Evolutionary conservation across 2,888 invertebrate species (phyloP).

Genomic region (Drosophila leonis): DNA sequence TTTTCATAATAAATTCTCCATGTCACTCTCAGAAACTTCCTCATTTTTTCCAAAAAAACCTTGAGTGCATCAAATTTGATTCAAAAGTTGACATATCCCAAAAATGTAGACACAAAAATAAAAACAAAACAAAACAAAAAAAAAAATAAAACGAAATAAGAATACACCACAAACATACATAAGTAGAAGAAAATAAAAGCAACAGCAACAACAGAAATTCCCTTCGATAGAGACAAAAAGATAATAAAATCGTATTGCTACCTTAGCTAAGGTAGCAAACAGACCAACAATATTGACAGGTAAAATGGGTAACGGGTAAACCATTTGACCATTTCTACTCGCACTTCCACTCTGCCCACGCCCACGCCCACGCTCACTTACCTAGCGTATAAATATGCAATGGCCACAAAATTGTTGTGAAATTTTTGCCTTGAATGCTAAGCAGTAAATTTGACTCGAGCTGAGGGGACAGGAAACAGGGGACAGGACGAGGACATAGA

Average conservation of each 20-base stretch:
- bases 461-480: constrained; percentile 7
- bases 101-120: not conserved
- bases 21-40: too few species aligned
- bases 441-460: constrained; percentile 29
- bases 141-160: not conserved
- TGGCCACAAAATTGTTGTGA: constrained; percentile 60
- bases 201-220: not conserved
- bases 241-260: constrained; percentile 49
- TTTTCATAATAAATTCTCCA: not conserved
- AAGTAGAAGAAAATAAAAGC: not conserved
- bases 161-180: not conserved
- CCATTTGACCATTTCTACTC: not conserved
- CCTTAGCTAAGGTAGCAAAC: constrained; percentile 34
- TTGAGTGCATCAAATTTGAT: not conserved
- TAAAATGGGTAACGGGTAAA: constrained; percentile 17
- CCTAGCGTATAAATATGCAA: constrained; percentile 55
- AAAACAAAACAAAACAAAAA: too few species aligned
- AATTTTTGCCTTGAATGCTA: constrained; percentile 37
- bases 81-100: not conserved
- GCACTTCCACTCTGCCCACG: not conserved
- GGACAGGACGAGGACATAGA: constrained; percentile 4
- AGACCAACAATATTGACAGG: constrained; percentile 13
- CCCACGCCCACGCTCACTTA: not conserved
- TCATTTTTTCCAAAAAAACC: too few species aligned
- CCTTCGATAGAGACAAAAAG: constrained; percentile 7